Conservation (phyloP, 2,888 invertebrate species). For the Sympetrum striolatum region DNA sequence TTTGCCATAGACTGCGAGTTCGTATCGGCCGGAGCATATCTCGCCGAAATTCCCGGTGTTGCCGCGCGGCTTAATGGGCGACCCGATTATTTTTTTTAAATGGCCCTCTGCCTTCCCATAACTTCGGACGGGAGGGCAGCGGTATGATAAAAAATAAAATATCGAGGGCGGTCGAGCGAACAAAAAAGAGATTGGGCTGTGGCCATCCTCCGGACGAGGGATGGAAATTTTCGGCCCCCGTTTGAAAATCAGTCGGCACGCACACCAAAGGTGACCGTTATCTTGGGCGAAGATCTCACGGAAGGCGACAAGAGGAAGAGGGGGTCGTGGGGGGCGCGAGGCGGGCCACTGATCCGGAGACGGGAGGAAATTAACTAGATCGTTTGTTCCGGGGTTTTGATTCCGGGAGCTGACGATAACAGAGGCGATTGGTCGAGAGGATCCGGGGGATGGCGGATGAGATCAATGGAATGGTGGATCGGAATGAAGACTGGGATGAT, state of each 20-base stretch:
- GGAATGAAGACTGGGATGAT: not conserved
- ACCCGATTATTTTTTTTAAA: not conserved
- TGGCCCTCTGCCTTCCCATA: not conserved
- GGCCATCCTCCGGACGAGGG: not conserved
- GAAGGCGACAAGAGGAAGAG: constrained; percentile 16
- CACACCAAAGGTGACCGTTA: constrained; percentile 26
- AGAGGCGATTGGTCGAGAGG: not conserved
- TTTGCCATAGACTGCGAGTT: not conserved
- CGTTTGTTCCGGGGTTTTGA: not conserved
- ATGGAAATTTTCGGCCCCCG: not conserved
- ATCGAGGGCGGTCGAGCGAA: not conserved
- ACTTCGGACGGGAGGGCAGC: not conserved
- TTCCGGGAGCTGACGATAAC: not conserved
- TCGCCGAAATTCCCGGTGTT: not conserved
- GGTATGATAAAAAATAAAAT: not conserved
- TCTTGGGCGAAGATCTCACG: constrained; percentile 8
- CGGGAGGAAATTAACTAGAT: not conserved
- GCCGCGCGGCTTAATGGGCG: not conserved
- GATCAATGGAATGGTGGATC: not conserved
- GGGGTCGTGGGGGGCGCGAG: not conserved
- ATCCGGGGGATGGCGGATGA: not conserved
- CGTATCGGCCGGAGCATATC: not conserved
- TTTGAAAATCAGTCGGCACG: constrained; percentile 7
- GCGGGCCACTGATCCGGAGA: not conserved
- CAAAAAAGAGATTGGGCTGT: not conserved